Conservation (phyloP, 2,113 vertebrate species). For the Acanthochromis polyacanthus region DNA sequence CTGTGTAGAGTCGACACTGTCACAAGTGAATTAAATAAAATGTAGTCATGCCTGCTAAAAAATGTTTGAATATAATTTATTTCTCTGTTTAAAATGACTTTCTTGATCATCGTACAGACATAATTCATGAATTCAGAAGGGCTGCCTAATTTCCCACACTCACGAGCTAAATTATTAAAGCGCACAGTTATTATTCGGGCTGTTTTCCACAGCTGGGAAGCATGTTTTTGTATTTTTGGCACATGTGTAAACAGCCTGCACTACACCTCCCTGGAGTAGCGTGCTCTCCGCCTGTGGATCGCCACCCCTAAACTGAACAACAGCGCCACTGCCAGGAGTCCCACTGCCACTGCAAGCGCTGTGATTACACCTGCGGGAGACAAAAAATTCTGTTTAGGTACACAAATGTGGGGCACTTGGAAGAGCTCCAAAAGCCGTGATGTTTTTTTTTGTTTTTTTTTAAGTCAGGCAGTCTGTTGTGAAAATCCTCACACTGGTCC, state of each 20-base stretch:
- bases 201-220: background rate
- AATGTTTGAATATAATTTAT: slow-evolving; percentile 9
- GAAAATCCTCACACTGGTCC: background rate
- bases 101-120: background rate
- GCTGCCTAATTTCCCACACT: background rate
- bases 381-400: slow-evolving; percentile 8
- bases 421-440: slow-evolving; percentile 9
- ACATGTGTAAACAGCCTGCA: slow-evolving; percentile 18
- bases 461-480: slow-evolving; percentile 19
- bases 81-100: slow-evolving; percentile 20
- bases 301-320: slow-evolving; percentile 74
- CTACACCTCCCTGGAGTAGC: slow-evolving; percentile 73
- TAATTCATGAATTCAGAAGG: slow-evolving; percentile 1
- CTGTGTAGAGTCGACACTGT: slow-evolving; percentile 30
- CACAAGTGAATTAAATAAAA: slow-evolving; percentile 67
- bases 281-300: slow-evolving; percentile 54
- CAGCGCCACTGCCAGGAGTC: slow-evolving; percentile 79
- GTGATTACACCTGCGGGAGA: slow-evolving; percentile 66
- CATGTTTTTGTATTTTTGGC: slow-evolving; percentile 26
- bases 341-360: slow-evolving; percentile 75
- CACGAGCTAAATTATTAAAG: background rate
- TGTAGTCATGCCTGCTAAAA: slow-evolving; percentile 20
- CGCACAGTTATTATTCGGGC: slow-evolving; percentile 37
- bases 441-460: slow-evolving; percentile 29
- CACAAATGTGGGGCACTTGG: slow-evolving; percentile 18